A percentile compares a stretch with the other conserved stretches of the same genome.
phyloP scores from a whole-genome alignment of 2,888 invertebrate species.

The Apamea monoglypha region DNA sequence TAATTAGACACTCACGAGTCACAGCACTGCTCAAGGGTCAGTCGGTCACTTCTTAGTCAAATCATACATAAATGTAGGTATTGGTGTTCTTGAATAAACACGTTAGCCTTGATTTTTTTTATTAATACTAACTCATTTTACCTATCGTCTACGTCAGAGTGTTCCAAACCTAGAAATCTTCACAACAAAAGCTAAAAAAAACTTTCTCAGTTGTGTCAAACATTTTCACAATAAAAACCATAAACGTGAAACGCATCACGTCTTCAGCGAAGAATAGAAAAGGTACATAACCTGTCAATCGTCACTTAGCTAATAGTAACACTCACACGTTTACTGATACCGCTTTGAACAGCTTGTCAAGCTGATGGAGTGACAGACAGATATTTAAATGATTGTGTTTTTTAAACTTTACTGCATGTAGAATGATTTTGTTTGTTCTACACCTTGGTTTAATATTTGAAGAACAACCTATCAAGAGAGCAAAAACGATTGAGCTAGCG shows the following conservation, averaged over 20 bases:
- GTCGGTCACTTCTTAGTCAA: neutral
- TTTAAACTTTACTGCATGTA: neutral
- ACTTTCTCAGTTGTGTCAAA: neutral
- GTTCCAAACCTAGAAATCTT: neutral
- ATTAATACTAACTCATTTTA: neutral
- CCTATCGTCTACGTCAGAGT: neutral
- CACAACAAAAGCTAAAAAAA: neutral
- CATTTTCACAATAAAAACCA: constrained; percentile 1
- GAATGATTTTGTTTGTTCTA: constrained; percentile 12
- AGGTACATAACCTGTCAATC: constrained; percentile 43
- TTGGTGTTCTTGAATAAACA: neutral
- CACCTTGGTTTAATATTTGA: neutral
- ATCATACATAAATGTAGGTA: neutral
- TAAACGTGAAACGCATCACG: constrained; percentile 13
- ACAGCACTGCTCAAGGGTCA: neutral
- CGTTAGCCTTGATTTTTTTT: neutral
- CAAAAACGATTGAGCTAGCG: neutral
- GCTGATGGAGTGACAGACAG: constrained; percentile 30
- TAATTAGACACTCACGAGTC: neutral
- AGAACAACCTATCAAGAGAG: neutral
- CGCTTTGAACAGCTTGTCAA: constrained; percentile 37
- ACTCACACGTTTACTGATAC: constrained; percentile 5
- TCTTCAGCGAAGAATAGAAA: constrained; percentile 23
- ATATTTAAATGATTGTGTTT: constrained; percentile 22
- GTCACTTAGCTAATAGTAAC: constrained; percentile 36